Conservation (phyloP, 2,888 invertebrate genomes). For the Brassicogethes aeneus region DNA sequence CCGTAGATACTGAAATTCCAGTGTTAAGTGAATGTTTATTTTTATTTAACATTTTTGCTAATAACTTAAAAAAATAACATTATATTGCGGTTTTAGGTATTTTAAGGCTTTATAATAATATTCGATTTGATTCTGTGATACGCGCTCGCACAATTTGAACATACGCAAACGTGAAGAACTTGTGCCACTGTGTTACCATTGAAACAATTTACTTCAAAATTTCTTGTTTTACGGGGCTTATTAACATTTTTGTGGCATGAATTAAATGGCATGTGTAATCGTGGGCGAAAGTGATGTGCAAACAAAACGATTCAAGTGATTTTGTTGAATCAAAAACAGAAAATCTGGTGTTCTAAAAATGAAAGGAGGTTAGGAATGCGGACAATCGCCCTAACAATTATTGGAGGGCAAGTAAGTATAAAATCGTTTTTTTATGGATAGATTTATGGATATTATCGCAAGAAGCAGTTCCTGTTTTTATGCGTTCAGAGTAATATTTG, state of each 20-base stretch:
- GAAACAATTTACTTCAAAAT: conserved; percentile 9
- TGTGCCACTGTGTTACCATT: conserved; percentile 17
- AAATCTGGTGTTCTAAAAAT: conserved; percentile 21
- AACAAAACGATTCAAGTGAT: background rate
- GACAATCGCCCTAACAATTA: conserved; percentile 36
- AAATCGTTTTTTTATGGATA: too few relatives aligned
- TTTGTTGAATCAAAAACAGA: background rate
- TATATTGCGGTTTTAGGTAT: too few relatives aligned
- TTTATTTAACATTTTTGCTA: too few relatives aligned
- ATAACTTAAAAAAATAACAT: too few relatives aligned
- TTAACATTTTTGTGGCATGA: background rate
- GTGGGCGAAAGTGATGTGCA: background rate
- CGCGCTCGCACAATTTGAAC: background rate
- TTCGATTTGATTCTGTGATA: background rate
- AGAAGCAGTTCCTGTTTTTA: too few relatives aligned
- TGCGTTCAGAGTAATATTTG: too few relatives aligned
- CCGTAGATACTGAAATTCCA: too few relatives aligned
- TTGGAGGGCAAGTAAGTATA: conserved; percentile 32
- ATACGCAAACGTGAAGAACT: background rate
- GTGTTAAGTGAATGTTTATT: too few relatives aligned
- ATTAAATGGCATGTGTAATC: background rate
- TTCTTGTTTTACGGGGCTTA: background rate
- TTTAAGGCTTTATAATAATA: too few relatives aligned
- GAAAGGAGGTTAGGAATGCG: conserved; percentile 42
- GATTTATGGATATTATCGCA: too few relatives aligned